A percentile compares a stretch with the other conserved stretches of the same genome.
Evolutionary conservation across 2,797 vertebrate species (phyloP).

Genomic region (Amblyraja radiata): DNA sequence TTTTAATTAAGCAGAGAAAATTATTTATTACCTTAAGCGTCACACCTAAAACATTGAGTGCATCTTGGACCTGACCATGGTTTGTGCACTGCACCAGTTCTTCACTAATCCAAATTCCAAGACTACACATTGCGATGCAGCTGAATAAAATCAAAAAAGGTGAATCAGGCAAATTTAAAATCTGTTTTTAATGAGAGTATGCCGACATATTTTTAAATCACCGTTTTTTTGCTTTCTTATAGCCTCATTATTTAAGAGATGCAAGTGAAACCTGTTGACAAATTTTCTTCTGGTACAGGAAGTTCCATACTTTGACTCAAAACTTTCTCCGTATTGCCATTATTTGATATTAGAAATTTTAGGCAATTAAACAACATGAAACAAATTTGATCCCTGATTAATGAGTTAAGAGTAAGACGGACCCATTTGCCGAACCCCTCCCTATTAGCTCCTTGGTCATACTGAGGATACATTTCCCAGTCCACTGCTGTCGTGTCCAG

Average conservation of each 20-base stretch:
- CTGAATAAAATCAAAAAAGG: slow-evolving; percentile 48
- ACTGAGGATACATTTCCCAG: too few relatives aligned
- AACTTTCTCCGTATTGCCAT: background rate
- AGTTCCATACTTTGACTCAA: background rate
- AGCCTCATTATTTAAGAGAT: background rate
- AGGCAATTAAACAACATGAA: background rate
- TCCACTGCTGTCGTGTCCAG: too few relatives aligned
- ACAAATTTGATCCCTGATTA: background rate
- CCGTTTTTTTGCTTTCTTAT: background rate
- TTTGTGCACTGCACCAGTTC: slow-evolving; percentile 75
- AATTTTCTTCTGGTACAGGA: background rate
- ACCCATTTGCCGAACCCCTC: too few relatives aligned
- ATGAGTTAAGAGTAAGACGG: too few relatives aligned
- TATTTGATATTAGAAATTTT: background rate
- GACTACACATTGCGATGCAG: slow-evolving; percentile 86
- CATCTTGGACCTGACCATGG: slow-evolving; percentile 82
- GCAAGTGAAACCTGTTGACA: background rate
- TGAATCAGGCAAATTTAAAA: background rate
- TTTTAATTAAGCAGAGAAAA: background rate
- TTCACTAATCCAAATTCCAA: slow-evolving; percentile 92
- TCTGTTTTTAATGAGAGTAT: background rate
- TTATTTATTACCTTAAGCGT: slow-evolving; percentile 81
- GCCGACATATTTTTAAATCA: too few relatives aligned
- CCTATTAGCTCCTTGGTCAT: too few relatives aligned
- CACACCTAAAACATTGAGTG: slow-evolving; percentile 88